Base-by-base conservation (phyloP, 2,888 invertebrate species). In the Camptogramma bilineatum region DNA sequence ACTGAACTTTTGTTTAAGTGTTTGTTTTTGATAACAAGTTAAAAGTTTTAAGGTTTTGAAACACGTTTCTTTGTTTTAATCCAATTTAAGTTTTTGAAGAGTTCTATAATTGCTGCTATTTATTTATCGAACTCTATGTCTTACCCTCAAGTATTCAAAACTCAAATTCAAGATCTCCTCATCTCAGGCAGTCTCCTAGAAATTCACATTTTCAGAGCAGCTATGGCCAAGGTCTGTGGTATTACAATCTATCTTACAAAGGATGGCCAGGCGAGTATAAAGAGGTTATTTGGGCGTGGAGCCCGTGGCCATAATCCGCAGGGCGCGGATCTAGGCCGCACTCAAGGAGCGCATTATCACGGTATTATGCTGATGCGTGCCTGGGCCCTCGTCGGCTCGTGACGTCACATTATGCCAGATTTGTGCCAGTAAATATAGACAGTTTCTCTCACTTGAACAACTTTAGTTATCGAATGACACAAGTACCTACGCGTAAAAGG, bases 311-410 rank as follows among this genome's bases (percentile, higher is more conserved):
- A 88, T 91, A 91, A 91, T 88, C 90, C 86, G 77, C 91, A 91
- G 88, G 84, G 83, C 73, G 77, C 82, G 82, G 82, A 81, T 83
- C 85, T 80, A 79, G 85, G 85, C 81, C 85, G 82, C 82, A 81
- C 83, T 91, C 85, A 79, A 90, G 86, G 77, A 86, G 81, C 81
- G 84, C 87, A 91, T 92, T 91, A 91, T 88, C 86, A 80, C 82
- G 80, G 87, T 77, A 91, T 91, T 91, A 91, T 91, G 90, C 88
- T 90, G 89, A 91, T 90, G 87, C 83, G 86, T 81, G 81, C 75
- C 81, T 78, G 77, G 77, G 78, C 77, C 78, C 77, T 78, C 77
- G 72, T 76, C 73, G 73, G 66, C 64, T 74, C 73, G 77, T 80
- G 85, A 85, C 82, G 82, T 84, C 80, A 83, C 80, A 78, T 76